Evolutionary conservation across 2,888 invertebrate genomes (phyloP), one percentile per base, ranked within the genome.

Genomic region (Chalcis sispes): DNA sequence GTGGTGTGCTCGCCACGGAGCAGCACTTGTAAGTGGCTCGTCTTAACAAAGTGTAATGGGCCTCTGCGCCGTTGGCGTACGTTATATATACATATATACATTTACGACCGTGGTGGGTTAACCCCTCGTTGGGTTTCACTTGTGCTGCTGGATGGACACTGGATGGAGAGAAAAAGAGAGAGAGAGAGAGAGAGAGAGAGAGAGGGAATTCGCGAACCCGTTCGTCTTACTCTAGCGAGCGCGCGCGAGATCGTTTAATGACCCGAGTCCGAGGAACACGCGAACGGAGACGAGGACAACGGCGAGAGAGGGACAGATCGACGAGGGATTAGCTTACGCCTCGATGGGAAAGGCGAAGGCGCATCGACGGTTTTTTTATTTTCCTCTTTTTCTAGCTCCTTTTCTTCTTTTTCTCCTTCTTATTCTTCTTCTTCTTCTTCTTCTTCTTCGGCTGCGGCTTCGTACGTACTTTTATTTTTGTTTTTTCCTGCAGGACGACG

Each of bases 41-140:
- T 78, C 50, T 71, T 77, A 81, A 80, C 81, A 80, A 82, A 81
- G 80, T 80, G 79, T 81, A 82, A 82, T 80, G 79, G 79, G 64
- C 78, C 27, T 52, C 18, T 7, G 1, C 48, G 5, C 20, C 10
- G 7, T 23, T 15, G 8, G 7, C 40, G n/a, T 27, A 42, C 40
- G 13, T 23, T 25, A n/a, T 46, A 46, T 46, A 46, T 3, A 46
- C 13, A n/a, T 46, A n/a, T 15, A 46, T 46, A n/a, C 3, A n/a
- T 15, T 8, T 46, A 42, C 40, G 42, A 20, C 18, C 20, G n/a
- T n/a, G n/a, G n/a, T n/a, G n/a, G n/a, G n/a, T n/a, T n/a, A n/a
- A n/a, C n/a, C n/a, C n/a, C n/a, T n/a, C n/a, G n/a, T n/a, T n/a
- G n/a, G n/a, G n/a, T n/a, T n/a, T n/a, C n/a, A n/a, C n/a, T n/a